Conservation (phyloP, 2,888 invertebrate genomes). For the Stenichneumon culpator region DNA sequence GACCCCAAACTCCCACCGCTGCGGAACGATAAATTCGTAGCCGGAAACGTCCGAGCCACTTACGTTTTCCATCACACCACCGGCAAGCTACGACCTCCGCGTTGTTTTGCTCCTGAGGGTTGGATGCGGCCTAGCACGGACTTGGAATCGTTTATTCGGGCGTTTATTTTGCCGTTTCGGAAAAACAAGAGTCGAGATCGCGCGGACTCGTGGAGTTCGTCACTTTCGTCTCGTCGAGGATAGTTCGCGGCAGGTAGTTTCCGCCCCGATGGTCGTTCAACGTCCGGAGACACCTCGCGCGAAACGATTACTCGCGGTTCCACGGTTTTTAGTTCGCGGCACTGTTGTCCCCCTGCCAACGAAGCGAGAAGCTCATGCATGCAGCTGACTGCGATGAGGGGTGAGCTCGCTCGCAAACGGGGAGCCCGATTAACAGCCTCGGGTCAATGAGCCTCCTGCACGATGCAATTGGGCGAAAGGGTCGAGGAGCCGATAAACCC, state of each 20-base stretch:
- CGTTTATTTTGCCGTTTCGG: neutral
- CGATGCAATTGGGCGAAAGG: neutral
- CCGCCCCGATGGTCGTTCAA: neutral
- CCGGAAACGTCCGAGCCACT: slow-evolving; percentile 59
- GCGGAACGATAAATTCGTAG: slow-evolving; percentile 54
- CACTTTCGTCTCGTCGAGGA: neutral
- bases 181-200: neutral
- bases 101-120: neutral
- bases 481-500: neutral
- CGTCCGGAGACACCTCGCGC: neutral
- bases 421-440: neutral
- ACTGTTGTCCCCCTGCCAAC: slow-evolving; percentile 20
- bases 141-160: slow-evolving; percentile 21
- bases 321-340: neutral
- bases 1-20: slow-evolving; percentile 35
- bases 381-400: slow-evolving; percentile 21
- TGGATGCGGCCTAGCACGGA: neutral
- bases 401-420: neutral
- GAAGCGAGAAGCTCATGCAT: slow-evolving; percentile 18
- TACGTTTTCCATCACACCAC: slow-evolving; percentile 58
- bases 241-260: neutral
- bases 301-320: slow-evolving; percentile 20
- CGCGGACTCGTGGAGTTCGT: neutral
- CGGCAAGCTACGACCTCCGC: slow-evolving; percentile 11
- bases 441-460: slow-evolving; percentile 3